phyloP scores from a whole-genome alignment of 1,140 invertebrate species.

The Zeugodacus cucurbitae region DNA sequence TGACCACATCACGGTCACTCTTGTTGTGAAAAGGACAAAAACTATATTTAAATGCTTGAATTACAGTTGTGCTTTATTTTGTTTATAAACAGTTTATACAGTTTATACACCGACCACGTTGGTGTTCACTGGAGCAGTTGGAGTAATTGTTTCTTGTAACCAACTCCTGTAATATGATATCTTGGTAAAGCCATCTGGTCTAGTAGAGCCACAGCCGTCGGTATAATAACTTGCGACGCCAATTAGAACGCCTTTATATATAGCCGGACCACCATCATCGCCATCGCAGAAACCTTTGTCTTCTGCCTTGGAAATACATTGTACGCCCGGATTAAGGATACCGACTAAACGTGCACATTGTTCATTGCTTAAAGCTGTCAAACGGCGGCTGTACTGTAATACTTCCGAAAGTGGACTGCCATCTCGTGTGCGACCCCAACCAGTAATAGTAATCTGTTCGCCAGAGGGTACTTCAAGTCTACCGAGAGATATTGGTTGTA shows the following conservation, averaged over 20 bases:
- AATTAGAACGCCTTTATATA: slow-evolving; percentile 50
- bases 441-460: slow-evolving; percentile 52
- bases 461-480: slow-evolving; percentile 46
- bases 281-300: slow-evolving; percentile 55
- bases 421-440: slow-evolving; percentile 55
- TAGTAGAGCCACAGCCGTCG: slow-evolving; percentile 54
- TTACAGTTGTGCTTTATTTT: too few relatives aligned
- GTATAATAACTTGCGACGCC: slow-evolving; percentile 53
- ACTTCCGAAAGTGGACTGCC: slow-evolving; percentile 47
- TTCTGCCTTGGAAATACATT: slow-evolving; percentile 53
- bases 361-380: slow-evolving; percentile 53
- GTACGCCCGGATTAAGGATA: slow-evolving; percentile 21
- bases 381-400: background rate
- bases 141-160: too few relatives aligned
- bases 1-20: too few relatives aligned
- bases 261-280: slow-evolving; percentile 58
- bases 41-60: too few relatives aligned
- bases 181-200: slow-evolving; percentile 60
- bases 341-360: slow-evolving; percentile 44
- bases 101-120: too few relatives aligned
- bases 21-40: too few relatives aligned
- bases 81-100: too few relatives aligned
- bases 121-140: too few relatives aligned
- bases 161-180: slow-evolving; percentile 53
- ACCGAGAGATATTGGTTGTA: slow-evolving; percentile 50